Base-by-base conservation (phyloP, 2,113 vertebrate species). In the Sisor rabdophorus region DNA sequence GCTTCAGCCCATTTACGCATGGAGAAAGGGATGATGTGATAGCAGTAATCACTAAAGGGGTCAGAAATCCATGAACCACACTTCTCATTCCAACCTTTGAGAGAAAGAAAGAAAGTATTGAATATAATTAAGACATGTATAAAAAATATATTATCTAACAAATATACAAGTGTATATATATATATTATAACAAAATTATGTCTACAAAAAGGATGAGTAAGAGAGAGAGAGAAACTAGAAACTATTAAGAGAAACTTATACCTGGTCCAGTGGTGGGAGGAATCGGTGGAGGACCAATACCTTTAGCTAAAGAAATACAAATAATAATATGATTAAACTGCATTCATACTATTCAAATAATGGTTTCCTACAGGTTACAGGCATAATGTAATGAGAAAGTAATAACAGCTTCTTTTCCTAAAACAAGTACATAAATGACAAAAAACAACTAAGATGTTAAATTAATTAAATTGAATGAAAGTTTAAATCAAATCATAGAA, bases 241-340 rank as follows among this genome's bases (percentile, higher is more conserved):
- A n/a, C n/a, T n/a, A n/a, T n/a, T n/a, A 24, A 19, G 67, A 71
- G 65, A 61, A 28, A 53, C 65, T 32, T 4, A 59, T 64, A 92
- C 91, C 91, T 89, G 91, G 91, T 78, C 90, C 90, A 69, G 89
- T 84, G 24, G 91, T 92, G 8, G 91, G 91, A 11, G 90, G 91
- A 58, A 79, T 78, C 0, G 86, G 89, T 55, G 88, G 90, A 52
- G 89, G 88, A 53, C 91, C 91, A 80, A 85, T 80, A 71, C 91
- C 91, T 69, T 90, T 91, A n/a, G 73, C 91, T 92, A 2, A 15
- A 24, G 24, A 74, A 0, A 60, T 16, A 56, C 5, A 19, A 28
- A 20, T 26, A 22, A 1, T 44, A 30, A 19, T 26, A 5, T 26
- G 0, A n/a, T 40, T 12, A 40, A 64, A 28, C 26, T 17, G 13